Evolutionary conservation across 2,113 vertebrate genomes (phyloP).

Genomic region (Odontophorus gujanensis): DNA sequence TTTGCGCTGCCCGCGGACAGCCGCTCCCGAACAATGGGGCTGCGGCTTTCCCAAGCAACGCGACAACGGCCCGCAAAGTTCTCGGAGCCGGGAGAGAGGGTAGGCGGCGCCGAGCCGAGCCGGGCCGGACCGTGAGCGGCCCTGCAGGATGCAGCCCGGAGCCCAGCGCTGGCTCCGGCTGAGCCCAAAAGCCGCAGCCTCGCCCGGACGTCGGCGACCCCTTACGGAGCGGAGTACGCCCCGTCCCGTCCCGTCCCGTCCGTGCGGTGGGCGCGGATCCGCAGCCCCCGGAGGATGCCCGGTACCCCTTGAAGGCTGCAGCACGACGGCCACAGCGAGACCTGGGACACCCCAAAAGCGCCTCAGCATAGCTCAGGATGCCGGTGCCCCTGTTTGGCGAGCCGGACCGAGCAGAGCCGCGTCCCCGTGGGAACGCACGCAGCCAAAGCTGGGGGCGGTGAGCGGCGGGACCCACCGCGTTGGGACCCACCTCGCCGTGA

Average conservation of each 20-base stretch:
- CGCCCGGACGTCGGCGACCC: not conserved
- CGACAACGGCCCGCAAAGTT: not conserved
- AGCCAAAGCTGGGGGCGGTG: too few species aligned
- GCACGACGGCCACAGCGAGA: too few species aligned
- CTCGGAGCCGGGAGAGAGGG: too few species aligned
- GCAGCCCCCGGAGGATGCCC: not conserved
- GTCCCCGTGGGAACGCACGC: too few species aligned
- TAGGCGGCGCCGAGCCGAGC: not conserved
- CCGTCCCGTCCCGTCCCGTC: too few species aligned
- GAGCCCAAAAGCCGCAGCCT: not conserved
- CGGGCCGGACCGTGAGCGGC: not conserved
- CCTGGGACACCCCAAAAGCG: not conserved
- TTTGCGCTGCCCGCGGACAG: not conserved
- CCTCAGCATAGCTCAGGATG: not conserved
- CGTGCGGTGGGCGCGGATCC: rapidly evolving
- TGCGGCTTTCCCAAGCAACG: not conserved
- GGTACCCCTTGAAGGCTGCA: not conserved
- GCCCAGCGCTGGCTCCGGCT: not conserved
- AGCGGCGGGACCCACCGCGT: too few species aligned
- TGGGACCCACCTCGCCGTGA: too few species aligned
- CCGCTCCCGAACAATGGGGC: not conserved
- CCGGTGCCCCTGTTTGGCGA: not conserved
- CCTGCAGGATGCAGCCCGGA: not conserved
- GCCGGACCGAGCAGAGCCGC: not conserved
- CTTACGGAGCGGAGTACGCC: not conserved